Evolutionary conservation across 2,888 invertebrate genomes (phyloP).

Genomic region (Cryptocephalus primarius): DNA sequence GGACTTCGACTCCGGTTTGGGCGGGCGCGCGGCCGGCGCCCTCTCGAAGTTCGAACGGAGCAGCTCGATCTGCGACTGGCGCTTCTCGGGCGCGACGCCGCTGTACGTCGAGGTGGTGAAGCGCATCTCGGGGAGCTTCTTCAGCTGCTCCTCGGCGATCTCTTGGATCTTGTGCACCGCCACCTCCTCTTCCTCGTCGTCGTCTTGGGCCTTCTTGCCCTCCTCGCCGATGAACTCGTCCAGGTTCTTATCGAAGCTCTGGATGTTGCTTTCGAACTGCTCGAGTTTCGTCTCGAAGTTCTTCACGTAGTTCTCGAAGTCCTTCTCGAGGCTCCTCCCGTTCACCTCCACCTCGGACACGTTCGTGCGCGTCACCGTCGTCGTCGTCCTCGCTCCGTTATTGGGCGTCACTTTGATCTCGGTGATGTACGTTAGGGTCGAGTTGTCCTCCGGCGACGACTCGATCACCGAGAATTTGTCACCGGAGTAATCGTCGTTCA

Average conservation of each 20-base stretch:
- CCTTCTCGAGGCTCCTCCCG: constrained; percentile 33
- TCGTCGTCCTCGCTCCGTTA: constrained; percentile 54
- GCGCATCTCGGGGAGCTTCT: constrained; percentile 44
- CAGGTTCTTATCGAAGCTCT: constrained; percentile 24
- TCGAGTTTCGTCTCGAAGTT: constrained; percentile 27
- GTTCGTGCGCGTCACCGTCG: constrained; percentile 34
- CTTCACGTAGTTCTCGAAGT: constrained; percentile 32
- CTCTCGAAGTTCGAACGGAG: constrained; percentile 40
- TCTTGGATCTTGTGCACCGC: constrained; percentile 33
- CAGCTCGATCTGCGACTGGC: constrained; percentile 45
- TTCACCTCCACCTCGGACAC: constrained; percentile 27
- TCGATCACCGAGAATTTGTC: constrained; percentile 3
- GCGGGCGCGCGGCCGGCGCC: constrained; percentile 22
- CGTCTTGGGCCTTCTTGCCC: constrained; percentile 15
- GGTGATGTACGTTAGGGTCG: constrained; percentile 52
- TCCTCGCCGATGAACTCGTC: constrained; percentile 17
- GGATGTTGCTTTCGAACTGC: constrained; percentile 24
- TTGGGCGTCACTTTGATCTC: constrained; percentile 61
- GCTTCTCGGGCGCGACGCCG: constrained; percentile 47
- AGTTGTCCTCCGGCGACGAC: constrained; percentile 19
- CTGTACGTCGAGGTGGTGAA: constrained; percentile 55
- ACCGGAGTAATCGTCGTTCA: constrained; percentile 20
- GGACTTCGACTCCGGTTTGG: constrained; percentile 25
- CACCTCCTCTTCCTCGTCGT: constrained; percentile 25
- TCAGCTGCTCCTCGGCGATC: constrained; percentile 34